Evolutionary conservation across 1,140 invertebrate genomes (phyloP).

Genomic region (Hypothenemus hampei): DNA sequence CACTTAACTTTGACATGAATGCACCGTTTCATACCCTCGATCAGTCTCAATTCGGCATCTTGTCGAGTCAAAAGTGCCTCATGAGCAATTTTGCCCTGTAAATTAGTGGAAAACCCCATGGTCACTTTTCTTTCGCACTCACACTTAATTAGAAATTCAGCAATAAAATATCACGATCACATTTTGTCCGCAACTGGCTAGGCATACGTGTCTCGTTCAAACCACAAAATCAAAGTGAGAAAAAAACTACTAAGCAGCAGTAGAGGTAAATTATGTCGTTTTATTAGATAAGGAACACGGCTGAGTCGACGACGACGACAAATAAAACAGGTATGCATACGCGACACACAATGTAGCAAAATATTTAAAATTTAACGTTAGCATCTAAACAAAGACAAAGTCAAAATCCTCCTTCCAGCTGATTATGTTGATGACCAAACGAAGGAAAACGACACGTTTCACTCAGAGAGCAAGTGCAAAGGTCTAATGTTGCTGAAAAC

Average conservation of each 20-base stretch:
- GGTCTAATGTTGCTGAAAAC: too few species aligned
- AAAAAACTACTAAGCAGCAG: background rate
- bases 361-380: constrained; percentile 4
- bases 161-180: constrained; percentile 9
- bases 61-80: constrained; percentile 80
- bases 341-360: constrained; percentile 4
- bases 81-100: constrained; percentile 76
- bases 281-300: too few species aligned
- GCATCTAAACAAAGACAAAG: constrained; percentile 18
- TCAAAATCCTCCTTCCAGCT: constrained; percentile 9
- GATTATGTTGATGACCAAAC: constrained; percentile 18
- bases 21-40: constrained; percentile 84
- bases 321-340: constrained; percentile 2
- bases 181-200: constrained; percentile 4
- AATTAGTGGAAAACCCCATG: constrained; percentile 82
- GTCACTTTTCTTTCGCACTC: background rate
- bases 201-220: background rate
- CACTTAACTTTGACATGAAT: constrained; percentile 80
- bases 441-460: constrained; percentile 11
- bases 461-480: too few species aligned
- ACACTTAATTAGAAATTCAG: background rate
- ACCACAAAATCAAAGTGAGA: background rate
- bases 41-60: constrained; percentile 83
- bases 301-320: too few species aligned
- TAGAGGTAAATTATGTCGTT: background rate